Conservation (phyloP, 2,797 vertebrate genomes). For the Syndactyla subalaris region DNA sequence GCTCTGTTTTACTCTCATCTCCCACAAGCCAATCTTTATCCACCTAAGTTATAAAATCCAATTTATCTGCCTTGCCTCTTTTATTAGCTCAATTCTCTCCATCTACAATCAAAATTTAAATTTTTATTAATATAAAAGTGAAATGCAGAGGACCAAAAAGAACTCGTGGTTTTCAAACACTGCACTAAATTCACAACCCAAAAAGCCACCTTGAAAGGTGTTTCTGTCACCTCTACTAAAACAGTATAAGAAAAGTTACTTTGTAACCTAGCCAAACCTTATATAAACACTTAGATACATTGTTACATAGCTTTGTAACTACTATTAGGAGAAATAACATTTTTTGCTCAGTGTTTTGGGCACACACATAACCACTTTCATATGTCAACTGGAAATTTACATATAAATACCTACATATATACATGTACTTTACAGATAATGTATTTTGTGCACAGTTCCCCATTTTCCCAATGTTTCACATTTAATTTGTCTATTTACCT, state of each 20-base stretch:
- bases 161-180: not conserved
- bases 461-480: not conserved
- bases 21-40: conserved; percentile 32
- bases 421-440: not conserved
- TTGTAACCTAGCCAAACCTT: not conserved
- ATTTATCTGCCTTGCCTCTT: conserved; percentile 7
- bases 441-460: not conserved
- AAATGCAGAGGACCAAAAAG: not conserved
- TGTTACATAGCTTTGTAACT: not conserved
- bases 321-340: not conserved
- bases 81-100: not conserved
- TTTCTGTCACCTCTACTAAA: not conserved
- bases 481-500: not conserved
- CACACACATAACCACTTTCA: not conserved
- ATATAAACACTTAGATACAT: not conserved
- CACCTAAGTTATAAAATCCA: conserved; percentile 10
- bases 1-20: conserved; percentile 10
- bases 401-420: fast-evolving
- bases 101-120: not conserved
- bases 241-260: not conserved
- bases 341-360: not conserved
- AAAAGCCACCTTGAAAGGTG: not conserved
- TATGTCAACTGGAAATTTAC: not conserved
- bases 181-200: not conserved
- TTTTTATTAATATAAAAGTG: conserved; percentile 5